Conservation (phyloP, 1,140 invertebrate species). For the Pentalonia nigronervosa region DNA sequence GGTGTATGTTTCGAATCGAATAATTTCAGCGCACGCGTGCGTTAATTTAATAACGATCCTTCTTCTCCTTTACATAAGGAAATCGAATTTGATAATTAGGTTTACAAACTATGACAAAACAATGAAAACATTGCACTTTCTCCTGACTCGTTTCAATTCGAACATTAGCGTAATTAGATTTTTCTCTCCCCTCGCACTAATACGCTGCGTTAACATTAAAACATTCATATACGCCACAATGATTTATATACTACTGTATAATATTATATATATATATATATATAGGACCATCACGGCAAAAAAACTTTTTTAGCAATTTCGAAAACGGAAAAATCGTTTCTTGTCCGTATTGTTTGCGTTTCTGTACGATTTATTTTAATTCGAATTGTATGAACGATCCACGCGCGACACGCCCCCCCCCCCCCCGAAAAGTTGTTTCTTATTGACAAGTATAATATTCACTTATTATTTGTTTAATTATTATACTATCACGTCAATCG, state of each 20-base stretch:
- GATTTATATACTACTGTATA: neutral
- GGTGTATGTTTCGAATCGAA: neutral
- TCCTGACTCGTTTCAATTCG: neutral
- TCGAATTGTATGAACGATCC: neutral
- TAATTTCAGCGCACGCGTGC: neutral
- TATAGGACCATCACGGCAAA: neutral
- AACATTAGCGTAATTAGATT: constrained; percentile 28
- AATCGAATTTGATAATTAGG: constrained; percentile 13
- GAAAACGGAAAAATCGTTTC: neutral
- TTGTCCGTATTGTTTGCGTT: neutral
- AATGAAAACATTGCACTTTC: neutral
- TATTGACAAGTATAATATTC: neutral
- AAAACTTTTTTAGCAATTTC: neutral
- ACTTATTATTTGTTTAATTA: no score
- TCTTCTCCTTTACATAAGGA: neutral
- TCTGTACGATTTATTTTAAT: neutral
- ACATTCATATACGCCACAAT: neutral
- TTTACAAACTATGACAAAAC: neutral
- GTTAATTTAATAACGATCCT: neutral
- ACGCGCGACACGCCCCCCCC: no score
- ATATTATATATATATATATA: neutral
- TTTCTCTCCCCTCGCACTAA: neutral
- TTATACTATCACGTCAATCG: neutral
- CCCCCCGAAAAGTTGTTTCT: neutral
- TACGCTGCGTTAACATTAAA: neutral